Evolutionary conservation across 2,797 vertebrate species (phyloP), one percentile per base, ranked within the genome.

Genomic region (Dallia pectoralis): DNA sequence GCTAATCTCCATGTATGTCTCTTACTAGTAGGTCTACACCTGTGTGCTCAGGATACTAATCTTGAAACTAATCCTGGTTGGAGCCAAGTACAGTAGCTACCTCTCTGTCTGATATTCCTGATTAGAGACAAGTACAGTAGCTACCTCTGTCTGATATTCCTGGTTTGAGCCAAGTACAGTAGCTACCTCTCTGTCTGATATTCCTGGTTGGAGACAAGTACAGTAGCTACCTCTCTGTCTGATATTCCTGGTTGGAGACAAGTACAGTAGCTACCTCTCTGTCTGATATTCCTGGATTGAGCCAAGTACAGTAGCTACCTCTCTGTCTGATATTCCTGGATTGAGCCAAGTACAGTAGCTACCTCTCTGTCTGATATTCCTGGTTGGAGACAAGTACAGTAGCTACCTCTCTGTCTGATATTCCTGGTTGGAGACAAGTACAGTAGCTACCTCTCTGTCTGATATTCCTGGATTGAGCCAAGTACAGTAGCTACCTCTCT

Each of bases 341-440:
- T 5, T 19, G 51, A n/a, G 4, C 56, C 11, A 14, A 36, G 15
- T 51, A 51, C 71, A 5, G 62, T 59, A 44, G 82, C 40, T 81
- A 99, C 98, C 96, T 96, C 87, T 99, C 97, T 51, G 97, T 96
- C 82, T 96, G 93, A 71, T 97, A 93, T 29, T 97, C 94, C 59
- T 93, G n/a, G 29, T 22, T 5, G 30, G 51, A n/a, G 4, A 53
- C 11, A 14, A 36, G 15, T 51, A 51, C 71, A 5, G 62, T 59
- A 44, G 82, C 40, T 81, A 99, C 98, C 96, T 96, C 87, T 99
- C 97, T 51, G 97, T 96, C 82, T 96, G 93, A 71, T 97, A 93
- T 29, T 97, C 94, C 59, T 93, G n/a, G 29, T 22, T 5, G 30
- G 51, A n/a, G 4, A 53, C 11, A 14, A 36, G 15, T 51, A 51